Conservation (phyloP, 1,140 invertebrate genomes). For the Grapholita molesta region DNA sequence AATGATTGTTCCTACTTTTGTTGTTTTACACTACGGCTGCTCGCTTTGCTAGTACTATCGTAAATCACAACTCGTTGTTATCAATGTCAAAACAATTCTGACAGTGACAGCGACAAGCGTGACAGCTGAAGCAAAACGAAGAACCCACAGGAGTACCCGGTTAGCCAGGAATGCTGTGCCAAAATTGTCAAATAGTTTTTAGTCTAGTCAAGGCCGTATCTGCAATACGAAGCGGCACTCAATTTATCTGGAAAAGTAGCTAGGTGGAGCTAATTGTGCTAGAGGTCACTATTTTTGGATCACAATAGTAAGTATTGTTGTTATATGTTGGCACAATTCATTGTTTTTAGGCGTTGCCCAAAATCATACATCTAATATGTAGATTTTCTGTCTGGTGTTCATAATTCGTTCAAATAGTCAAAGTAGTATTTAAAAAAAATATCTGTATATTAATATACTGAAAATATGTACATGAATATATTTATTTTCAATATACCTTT, state of each 20-base stretch:
- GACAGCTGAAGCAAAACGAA: not conserved
- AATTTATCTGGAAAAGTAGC: not conserved
- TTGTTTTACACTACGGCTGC: too few species aligned
- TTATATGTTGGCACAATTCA: not conserved
- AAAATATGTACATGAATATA: too few species aligned
- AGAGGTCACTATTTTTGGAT: not conserved
- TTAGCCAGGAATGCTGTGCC: not conserved
- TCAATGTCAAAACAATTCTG: not conserved
- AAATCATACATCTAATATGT: too few species aligned
- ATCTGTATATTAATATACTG: too few species aligned
- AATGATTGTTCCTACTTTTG: too few species aligned
- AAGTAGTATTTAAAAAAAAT: too few species aligned
- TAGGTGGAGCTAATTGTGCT: not conserved
- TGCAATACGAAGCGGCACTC: not conserved
- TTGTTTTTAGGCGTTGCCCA: not conserved
- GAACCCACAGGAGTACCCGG: not conserved
- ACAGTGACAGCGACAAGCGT: too few species aligned
- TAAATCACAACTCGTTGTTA: not conserved
- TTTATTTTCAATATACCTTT: too few species aligned
- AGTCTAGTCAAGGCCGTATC: not conserved
- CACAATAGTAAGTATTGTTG: not conserved
- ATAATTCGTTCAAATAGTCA: too few species aligned
- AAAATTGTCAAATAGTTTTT: not conserved
- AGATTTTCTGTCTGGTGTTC: too few species aligned
- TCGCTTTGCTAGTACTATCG: not conserved